Percentiles rank a stretch among this genome's conserved stretches.
These are phyloP conservation scores for Drosophila hamatofila DNA, from an alignment of 2,888 invertebrate genomes.

Conservation along the genomic window DNA sequence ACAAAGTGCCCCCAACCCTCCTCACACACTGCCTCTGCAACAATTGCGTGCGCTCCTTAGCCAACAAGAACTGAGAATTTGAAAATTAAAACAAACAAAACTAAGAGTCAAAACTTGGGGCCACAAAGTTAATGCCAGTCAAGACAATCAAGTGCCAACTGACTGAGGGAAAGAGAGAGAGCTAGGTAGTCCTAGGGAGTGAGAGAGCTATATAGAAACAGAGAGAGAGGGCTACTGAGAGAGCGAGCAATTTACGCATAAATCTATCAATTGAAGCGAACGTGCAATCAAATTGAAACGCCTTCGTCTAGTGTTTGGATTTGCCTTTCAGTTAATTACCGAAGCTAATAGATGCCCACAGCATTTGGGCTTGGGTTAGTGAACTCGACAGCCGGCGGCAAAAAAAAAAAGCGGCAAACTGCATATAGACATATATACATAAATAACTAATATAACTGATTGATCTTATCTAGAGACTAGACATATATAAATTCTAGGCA, in stretches of 20 bases:
- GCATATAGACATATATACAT: conserved; percentile 1
- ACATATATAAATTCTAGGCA: conserved; percentile 72
- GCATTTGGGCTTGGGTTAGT: conserved; percentile 63
- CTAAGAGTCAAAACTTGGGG: conserved; percentile 49
- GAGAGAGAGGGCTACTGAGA: conserved; percentile 11
- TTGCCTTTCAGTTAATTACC: conserved; percentile 68
- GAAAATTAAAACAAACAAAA: conserved; percentile 72
- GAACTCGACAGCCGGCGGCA: conserved; percentile 49
- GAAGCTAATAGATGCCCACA: conserved; percentile 12
- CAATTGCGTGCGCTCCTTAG: conserved; percentile 49
- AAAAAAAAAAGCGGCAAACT: conserved; percentile 15
- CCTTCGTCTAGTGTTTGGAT: conserved; percentile 59
- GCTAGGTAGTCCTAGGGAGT: background rate
- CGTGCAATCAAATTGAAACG: conserved; percentile 28
- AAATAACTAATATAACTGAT: background rate
- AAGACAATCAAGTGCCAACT: conserved; percentile 60
- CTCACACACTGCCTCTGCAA: conserved; percentile 9
- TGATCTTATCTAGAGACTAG: conserved; percentile 18
- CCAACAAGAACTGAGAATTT: conserved; percentile 27
- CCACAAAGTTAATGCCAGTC: conserved; percentile 71
- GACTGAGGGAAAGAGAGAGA: background rate
- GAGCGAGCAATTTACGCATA: conserved; percentile 67
- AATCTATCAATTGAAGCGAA: conserved; percentile 79
- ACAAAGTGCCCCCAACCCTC: conserved; percentile 61
- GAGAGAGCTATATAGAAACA: conserved; percentile 2